Conservation (phyloP, 1,140 invertebrate species). For the Brachionus angularis region DNA sequence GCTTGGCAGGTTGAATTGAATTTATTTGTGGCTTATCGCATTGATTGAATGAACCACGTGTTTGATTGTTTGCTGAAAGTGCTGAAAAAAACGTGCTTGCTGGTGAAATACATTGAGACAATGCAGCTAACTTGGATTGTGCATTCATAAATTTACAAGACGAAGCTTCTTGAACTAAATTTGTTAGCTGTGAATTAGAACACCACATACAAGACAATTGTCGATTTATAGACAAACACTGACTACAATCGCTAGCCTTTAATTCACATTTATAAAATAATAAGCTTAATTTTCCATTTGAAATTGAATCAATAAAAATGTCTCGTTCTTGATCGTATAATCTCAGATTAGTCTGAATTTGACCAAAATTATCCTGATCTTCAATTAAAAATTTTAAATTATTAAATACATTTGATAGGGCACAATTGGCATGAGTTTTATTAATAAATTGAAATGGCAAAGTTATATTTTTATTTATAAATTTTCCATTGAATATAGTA, state of each 20-base stretch:
- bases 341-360: constrained; percentile 27
- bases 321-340: neutral
- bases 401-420: neutral
- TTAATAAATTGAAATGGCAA: neutral
- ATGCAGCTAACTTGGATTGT: neutral
- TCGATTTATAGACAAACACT: constrained; percentile 31
- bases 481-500: neutral
- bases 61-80: too few species aligned
- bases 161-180: too few species aligned
- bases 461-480: neutral
- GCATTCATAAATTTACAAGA: constrained; percentile 26
- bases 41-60: neutral
- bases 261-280: constrained; percentile 32
- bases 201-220: constrained; percentile 34
- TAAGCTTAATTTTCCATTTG: neutral
- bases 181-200: neutral
- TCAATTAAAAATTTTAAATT: too few species aligned
- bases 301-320: constrained; percentile 3
- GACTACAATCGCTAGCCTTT: neutral
- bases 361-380: too few species aligned
- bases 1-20: neutral
- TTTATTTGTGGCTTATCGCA: constrained; percentile 6
- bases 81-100: neutral
- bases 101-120: neutral
- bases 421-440: neutral